These are phyloP conservation scores for Drosophila truncata DNA, from an alignment of 1,140 invertebrate species.

Conservation along the genomic window DNA sequence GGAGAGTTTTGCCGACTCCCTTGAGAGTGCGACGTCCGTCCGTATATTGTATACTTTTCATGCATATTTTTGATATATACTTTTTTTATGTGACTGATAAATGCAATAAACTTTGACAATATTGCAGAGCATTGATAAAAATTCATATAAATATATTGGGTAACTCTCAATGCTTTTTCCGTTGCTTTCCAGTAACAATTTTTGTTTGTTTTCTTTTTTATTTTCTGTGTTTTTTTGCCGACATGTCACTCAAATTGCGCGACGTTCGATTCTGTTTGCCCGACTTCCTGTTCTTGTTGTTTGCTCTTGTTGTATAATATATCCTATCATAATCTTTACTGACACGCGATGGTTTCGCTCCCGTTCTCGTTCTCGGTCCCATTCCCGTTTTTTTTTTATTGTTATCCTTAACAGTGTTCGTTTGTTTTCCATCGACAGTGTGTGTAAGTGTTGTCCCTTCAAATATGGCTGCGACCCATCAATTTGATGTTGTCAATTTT, in stretches of 20 bases:
- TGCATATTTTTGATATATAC: neutral
- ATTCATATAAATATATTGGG: slow-evolving; percentile 58
- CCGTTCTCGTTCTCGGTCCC: slow-evolving; percentile 18
- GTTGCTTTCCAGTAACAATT: slow-evolving; percentile 6
- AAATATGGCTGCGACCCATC: slow-evolving; percentile 69
- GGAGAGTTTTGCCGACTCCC: slow-evolving; percentile 26
- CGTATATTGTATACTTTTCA: neutral
- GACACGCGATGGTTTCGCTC: slow-evolving; percentile 68
- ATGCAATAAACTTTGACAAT: slow-evolving; percentile 78
- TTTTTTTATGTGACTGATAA: slow-evolving; percentile 53
- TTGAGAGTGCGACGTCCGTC: neutral
- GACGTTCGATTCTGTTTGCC: slow-evolving; percentile 64
- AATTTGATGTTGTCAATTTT: slow-evolving; percentile 83
- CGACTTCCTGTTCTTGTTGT: slow-evolving; percentile 49
- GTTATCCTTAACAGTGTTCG: slow-evolving; percentile 61
- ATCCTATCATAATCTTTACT: slow-evolving; percentile 80
- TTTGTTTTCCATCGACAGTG: slow-evolving; percentile 28
- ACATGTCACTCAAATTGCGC: slow-evolving; percentile 76
- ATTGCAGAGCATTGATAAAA: slow-evolving; percentile 61
- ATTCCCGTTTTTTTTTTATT: slow-evolving; percentile 50
- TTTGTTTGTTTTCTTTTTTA: slow-evolving; percentile 9
- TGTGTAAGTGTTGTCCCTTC: slow-evolving; percentile 49
- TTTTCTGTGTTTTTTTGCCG: slow-evolving; percentile 31
- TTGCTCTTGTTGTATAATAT: slow-evolving; percentile 60
- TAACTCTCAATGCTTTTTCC: slow-evolving; percentile 17